Base-by-base conservation (phyloP, 2,113 vertebrate species). In the Suncus etruscus region DNA sequence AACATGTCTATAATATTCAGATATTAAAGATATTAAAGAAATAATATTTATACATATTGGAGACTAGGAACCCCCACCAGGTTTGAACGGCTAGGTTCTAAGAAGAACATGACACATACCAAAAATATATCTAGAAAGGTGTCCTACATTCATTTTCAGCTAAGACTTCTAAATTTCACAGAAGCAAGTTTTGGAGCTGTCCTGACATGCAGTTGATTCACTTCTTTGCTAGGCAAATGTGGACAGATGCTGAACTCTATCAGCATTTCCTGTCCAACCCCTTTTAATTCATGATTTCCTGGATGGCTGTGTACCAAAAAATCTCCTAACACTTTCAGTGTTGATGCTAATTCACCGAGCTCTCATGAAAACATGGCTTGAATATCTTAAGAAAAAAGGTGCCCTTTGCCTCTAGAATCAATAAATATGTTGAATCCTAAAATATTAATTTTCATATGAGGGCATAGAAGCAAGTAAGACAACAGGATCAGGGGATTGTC, bases 111-210 rank as follows among this genome's bases (percentile, higher is more conserved):
- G 61, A 15, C 24, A 48, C 1, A 73, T 3, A 54, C 20, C 31
- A 50, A 83, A 95, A 83, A 83, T 65, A 77, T 10, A 90, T 76
- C 31, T 22, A 81, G 73, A 86, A 86, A 86, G 45, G 48, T 94
- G 65, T 24, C 69, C 32, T 14, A n/a, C 31, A 51, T 89, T 91
- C 73, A 94, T 92, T 91, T 73, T 83, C 48, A 5, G 51, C 24
- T 87, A 89, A 74, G 11, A 39, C 39, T 83, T 86, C 22, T 88
- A 70, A 84, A 83, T 78, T 88, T 94, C 76, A 94, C 87, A 93
- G 68, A 58, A 61, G 32, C 0, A 0, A 31, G 12, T 79, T 92
- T 91, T 2, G 6, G 63, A 92, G 47, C 58, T 95, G 90, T 16
- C 73, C 73, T 90, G 90, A 92, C 83, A 90, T 29, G 85, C 15